phyloP scores from a whole-genome alignment of 1,140 invertebrate species.

The Drosophila miranda region DNA sequence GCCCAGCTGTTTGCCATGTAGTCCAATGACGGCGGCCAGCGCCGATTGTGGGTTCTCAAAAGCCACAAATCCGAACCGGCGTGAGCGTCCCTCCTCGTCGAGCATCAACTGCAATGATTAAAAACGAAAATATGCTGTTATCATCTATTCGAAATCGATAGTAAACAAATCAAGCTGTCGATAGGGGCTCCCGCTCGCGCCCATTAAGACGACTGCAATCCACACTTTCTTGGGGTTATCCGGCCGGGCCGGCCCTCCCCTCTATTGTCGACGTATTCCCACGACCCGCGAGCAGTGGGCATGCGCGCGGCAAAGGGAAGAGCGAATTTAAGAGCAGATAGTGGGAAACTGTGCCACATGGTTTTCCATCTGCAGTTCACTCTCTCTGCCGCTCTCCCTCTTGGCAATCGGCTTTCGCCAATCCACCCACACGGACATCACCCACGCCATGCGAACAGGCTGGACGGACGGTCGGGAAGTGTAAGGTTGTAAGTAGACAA shows the following conservation, averaged over 20 bases:
- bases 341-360: slow-evolving; percentile 72
- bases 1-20: slow-evolving; percentile 78
- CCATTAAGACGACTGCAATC: too few relatives aligned
- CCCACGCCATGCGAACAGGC: slow-evolving; percentile 1
- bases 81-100: slow-evolving; percentile 78
- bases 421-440: slow-evolving; percentile 6
- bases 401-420: slow-evolving; percentile 9
- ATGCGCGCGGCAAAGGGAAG: slow-evolving; percentile 53
- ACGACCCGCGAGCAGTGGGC: slow-evolving; percentile 15
- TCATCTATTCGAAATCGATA: slow-evolving; percentile 18
- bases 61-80: slow-evolving; percentile 79
- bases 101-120: slow-evolving; percentile 69
- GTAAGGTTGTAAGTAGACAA: slow-evolving; percentile 16
- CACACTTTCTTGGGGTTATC: too few relatives aligned
- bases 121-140: slow-evolving; percentile 7
- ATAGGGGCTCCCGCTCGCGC: too few relatives aligned
- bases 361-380: slow-evolving; percentile 54
- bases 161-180: slow-evolving; percentile 30
- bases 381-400: slow-evolving; percentile 10
- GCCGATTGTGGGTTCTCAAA: slow-evolving; percentile 81
- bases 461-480: slow-evolving; percentile 4
- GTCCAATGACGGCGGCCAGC: slow-evolving; percentile 77
- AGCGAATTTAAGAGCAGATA: slow-evolving; percentile 45
- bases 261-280: neutral
- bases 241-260: neutral